Percentiles rank a stretch among this genome's conserved stretches.
Conservation (phyloP, 2,888 invertebrate species). For the Cataglyphis rosenhaueri region DNA sequence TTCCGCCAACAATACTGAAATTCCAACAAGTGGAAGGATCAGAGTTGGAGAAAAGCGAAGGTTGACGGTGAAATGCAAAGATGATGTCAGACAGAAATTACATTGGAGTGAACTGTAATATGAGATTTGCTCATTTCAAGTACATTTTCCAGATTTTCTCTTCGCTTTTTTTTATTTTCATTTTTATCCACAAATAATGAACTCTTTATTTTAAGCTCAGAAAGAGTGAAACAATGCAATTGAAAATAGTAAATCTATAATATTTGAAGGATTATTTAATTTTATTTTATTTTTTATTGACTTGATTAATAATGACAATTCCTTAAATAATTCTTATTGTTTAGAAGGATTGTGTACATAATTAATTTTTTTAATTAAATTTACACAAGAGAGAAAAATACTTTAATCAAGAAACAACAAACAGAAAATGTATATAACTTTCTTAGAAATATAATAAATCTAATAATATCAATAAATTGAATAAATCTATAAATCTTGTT, state of each 20-base stretch:
- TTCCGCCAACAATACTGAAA: constrained; percentile 43
- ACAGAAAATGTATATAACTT: neutral
- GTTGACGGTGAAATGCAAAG: constrained; percentile 18
- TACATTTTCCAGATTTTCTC: neutral
- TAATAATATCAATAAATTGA: neutral
- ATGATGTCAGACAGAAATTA: constrained; percentile 9
- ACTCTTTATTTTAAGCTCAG: neutral
- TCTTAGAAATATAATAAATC: neutral
- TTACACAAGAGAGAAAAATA: neutral
- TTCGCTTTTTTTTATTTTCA: neutral
- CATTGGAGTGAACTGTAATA: neutral
- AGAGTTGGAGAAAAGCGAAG: neutral
- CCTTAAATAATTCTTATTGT: neutral
- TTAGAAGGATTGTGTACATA: neutral
- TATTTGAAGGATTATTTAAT: neutral
- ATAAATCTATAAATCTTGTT: neutral
- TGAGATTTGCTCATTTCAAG: constrained; percentile 1
- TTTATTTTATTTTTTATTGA: constrained; percentile 6
- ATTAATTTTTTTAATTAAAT: neutral
- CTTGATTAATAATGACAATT: neutral
- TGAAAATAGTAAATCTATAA: neutral
- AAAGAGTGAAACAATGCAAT: neutral
- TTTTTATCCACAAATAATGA: neutral
- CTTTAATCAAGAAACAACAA: neutral
- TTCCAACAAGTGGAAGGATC: constrained; percentile 51